Evolutionary conservation across 2,797 vertebrate genomes (phyloP), one percentile per base, ranked within the genome.

Genomic region (Lacerta viridis): DNA sequence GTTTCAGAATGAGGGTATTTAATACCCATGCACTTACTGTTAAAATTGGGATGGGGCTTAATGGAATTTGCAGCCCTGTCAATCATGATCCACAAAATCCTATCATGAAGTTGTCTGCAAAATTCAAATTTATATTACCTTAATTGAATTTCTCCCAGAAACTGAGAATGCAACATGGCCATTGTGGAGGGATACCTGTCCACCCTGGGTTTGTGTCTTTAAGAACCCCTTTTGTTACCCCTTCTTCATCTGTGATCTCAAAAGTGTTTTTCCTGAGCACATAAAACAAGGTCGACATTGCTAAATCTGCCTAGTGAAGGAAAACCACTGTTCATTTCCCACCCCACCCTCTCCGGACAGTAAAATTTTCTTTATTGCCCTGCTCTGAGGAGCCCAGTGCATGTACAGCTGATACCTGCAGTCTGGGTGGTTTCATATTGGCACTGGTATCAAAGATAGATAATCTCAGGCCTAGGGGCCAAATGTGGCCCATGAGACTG

Each of bases 1-100:
- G 89, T 93, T 96, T 94, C 91, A 93, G 83, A 96, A 94, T 90
- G 93, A 96, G 94, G 91, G 82, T 95, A 90, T 85, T 93, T 93
- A 94, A 96, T 93, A 90, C 93, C 93, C 92, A 50, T 86, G 80
- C 85, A 41, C 4, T 81, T 55, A 13, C 27, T 85, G 59, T 18
- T n/a, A 41, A 55, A 50, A 74, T 23, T 46, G 10, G 27, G 3
- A n/a, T 46, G 43, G 5, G 4, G 25, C 10, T 29, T 23, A 55
- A 74, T 50, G 55, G 18, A 68, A 27, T 81, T 36, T 68, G 43
- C 50, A 13, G 18, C 27, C 55, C 41, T 39, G 10, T 76, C 20
- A 74, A 11, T 84, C 80, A 29, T 84, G 46, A 41, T 79, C 6
- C 25, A 20, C 50, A 59, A 83, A 78, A 59, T 43, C 69, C 78